Base-by-base conservation (phyloP, 2,888 invertebrate genomes). In the Leucophora obtusa region DNA sequence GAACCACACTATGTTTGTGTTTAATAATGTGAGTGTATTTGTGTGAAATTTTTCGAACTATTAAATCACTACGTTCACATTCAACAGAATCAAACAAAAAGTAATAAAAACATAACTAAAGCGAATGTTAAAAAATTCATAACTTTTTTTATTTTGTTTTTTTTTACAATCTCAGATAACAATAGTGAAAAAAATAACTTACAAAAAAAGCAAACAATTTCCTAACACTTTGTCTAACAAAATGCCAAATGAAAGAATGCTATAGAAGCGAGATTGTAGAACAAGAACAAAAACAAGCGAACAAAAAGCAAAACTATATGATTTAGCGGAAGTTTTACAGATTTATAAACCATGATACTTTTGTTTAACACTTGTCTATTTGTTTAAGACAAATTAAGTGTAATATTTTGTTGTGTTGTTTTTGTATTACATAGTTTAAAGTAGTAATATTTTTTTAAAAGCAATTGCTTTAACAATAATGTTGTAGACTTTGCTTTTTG, bases 291-390 rank as follows among this genome's bases (percentile, higher is more conserved):
- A 35, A 35, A 35, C 35, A 35, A 35, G n/a, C 1, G n/a, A 1
- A 24, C 24, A 35, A 2, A 58, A 14, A 73, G 17, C 35, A 50
- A 58, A 14, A 54, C 18, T 62, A 63, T 47, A 63, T 54, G 54
- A 50, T 56, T 63, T 47, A 33, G 38, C 50, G 56, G 33, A 63
- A 62, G 21, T 50, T 56, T n/a, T 21, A 63, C 50, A 58, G 35
- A 33, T 33, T 63, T 35, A 47, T 50, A n/a, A 11, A n/a, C 18
- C 21, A 24, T 50, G 47, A 33, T 58, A 18, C 33, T 33, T 65
- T 65, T 58, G 50, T 50, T 17, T 56, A 50, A 35, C 50, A 73
- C 50, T 73, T 73, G 50, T 51, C 15, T 35, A 56, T 11, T 50
- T 18, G 10, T 56, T 50, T 24, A 62, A 35, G 50, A 63, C 50